These are phyloP conservation scores for Saturnia japonica DNA, from an alignment of 2,888 invertebrate species.

Conservation along the genomic window DNA sequence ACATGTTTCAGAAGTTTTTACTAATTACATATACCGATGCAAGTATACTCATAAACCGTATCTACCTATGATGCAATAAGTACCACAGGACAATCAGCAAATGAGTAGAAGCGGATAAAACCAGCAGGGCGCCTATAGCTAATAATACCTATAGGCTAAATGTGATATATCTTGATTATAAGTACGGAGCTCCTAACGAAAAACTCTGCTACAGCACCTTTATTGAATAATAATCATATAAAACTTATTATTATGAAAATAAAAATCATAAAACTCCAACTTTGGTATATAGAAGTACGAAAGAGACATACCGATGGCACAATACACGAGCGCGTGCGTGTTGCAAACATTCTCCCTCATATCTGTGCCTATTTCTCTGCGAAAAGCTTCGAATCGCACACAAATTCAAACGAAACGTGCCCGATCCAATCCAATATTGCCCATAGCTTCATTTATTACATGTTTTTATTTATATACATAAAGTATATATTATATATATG, in stretches of 20 bases:
- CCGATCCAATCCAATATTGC: not conserved
- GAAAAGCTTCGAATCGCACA: not conserved
- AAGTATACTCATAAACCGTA: too few relatives aligned
- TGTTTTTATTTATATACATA: too few relatives aligned
- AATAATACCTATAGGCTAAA: too few relatives aligned
- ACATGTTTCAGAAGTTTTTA: too few relatives aligned
- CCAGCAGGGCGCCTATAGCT: too few relatives aligned
- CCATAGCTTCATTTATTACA: not conserved
- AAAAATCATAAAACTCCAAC: conserved; percentile 26
- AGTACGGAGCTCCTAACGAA: conserved; percentile 1
- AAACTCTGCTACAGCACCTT: not conserved
- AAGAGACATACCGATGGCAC: conserved; percentile 37
- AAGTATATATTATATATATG: too few relatives aligned
- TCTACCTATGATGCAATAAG: too few relatives aligned
- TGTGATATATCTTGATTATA: not conserved
- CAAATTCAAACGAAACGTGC: not conserved
- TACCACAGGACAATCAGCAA: too few relatives aligned
- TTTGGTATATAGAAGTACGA: conserved; percentile 38
- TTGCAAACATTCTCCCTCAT: not conserved
- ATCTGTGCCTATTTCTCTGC: not conserved
- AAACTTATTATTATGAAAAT: not conserved
- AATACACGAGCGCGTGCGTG: conserved; percentile 3
- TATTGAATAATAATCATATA: not conserved
- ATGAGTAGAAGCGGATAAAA: too few relatives aligned
- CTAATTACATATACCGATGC: too few relatives aligned